phyloP scores from a whole-genome alignment of 2,888 invertebrate genomes.

The Nebria salina region DNA sequence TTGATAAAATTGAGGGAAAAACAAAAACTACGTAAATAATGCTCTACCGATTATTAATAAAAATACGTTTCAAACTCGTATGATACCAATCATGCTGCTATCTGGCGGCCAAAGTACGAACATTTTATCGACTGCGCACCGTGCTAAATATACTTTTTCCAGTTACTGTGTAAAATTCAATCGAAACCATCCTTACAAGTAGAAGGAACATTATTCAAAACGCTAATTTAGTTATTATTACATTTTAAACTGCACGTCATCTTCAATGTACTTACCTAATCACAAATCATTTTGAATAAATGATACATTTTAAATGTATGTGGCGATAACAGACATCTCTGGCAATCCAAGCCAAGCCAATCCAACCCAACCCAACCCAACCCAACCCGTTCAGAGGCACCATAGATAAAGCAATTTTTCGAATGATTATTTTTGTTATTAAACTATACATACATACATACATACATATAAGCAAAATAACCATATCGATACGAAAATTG shows the following conservation, averaged over 20 bases:
- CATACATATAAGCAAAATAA: background rate
- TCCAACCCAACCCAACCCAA: background rate
- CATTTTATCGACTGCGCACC: constrained; percentile 41
- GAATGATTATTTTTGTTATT: background rate
- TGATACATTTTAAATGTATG: no score
- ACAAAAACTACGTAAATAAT: no score
- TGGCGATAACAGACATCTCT: no score
- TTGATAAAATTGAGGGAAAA: no score
- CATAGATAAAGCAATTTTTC: background rate
- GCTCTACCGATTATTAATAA: background rate
- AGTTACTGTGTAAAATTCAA: background rate
- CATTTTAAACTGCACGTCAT: no score
- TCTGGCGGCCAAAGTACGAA: constrained; percentile 46
- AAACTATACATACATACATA: background rate
- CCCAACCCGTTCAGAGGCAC: background rate
- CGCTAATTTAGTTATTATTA: no score
- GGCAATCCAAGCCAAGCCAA: no score
- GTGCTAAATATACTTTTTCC: constrained; percentile 20
- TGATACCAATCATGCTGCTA: constrained; percentile 40
- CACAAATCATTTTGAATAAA: no score
- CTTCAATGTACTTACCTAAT: no score
- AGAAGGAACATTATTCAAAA: no score
- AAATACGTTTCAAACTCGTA: constrained; percentile 43
- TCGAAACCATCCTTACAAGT: no score
- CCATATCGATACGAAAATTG: background rate